phyloP scores from a whole-genome alignment of 1,140 invertebrate genomes.

The Scaptomyza montana region DNA sequence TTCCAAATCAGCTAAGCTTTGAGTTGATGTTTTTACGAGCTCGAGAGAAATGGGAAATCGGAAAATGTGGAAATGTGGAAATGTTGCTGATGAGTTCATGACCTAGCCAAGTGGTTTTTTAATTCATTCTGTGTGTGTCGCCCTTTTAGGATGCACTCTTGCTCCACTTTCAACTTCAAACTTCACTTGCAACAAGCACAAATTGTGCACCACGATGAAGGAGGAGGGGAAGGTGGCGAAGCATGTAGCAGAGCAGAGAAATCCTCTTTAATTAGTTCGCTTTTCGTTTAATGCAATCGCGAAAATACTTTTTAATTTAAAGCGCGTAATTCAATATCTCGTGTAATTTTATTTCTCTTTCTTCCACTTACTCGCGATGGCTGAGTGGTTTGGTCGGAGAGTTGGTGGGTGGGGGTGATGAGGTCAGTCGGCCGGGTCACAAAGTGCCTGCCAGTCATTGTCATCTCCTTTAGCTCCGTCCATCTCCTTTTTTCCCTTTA shows the following conservation, averaged over 20 bases:
- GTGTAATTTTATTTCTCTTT: conserved; percentile 72
- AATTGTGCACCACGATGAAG: conserved; percentile 42
- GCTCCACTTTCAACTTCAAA: conserved; percentile 13
- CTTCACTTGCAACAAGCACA: conserved; percentile 39
- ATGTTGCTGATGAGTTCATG: conserved; percentile 4
- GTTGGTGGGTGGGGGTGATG: conserved; percentile 1
- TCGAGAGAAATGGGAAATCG: not conserved
- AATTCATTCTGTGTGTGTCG: not conserved
- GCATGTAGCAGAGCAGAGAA: conserved; percentile 29
- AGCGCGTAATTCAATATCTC: conserved; percentile 79
- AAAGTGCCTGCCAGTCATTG: conserved; percentile 75
- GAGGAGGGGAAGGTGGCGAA: too few species aligned
- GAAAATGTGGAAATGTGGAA: not conserved
- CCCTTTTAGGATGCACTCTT: not conserved
- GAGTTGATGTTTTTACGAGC: conserved; percentile 1
- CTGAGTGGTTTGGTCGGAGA: not conserved
- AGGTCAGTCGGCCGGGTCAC: conserved; percentile 38
- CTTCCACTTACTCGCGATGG: conserved; percentile 31
- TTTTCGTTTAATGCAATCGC: conserved; percentile 79
- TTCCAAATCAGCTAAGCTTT: conserved; percentile 7
- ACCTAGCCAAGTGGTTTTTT: conserved; percentile 17
- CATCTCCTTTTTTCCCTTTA: not conserved
- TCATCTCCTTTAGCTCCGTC: conserved; percentile 12
- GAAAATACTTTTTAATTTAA: conserved; percentile 81
- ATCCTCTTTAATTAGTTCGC: conserved; percentile 77